Conservation (phyloP, 2,888 invertebrate genomes). For the Pyrgus malvae region DNA sequence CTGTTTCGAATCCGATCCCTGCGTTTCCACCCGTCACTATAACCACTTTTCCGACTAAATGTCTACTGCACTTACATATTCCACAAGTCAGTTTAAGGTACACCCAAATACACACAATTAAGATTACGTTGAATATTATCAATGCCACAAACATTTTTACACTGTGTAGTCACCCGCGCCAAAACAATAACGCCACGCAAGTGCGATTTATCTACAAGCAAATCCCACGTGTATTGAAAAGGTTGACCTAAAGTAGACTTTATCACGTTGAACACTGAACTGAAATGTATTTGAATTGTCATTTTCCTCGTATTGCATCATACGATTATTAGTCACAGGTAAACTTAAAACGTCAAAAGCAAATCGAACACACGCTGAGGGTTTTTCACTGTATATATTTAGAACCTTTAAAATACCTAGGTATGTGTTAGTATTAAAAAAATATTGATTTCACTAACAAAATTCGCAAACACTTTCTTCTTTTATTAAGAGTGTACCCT, state of each 20-base stretch:
- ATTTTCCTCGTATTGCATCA: too few species aligned
- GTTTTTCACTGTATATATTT: too few species aligned
- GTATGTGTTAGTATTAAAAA: too few species aligned
- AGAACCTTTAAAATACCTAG: too few species aligned
- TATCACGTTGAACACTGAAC: neutral
- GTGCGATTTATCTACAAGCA: neutral
- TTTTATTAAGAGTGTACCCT: too few species aligned
- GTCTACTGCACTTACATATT: slow-evolving; percentile 34
- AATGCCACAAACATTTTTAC: neutral
- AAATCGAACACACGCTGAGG: too few species aligned
- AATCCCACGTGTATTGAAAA: slow-evolving; percentile 3
- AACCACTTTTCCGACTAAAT: slow-evolving; percentile 86
- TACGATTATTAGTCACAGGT: too few species aligned
- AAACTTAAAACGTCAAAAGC: too few species aligned
- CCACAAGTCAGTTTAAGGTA: slow-evolving; percentile 30
- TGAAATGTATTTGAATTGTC: neutral
- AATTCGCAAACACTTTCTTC: too few species aligned
- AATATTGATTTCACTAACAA: too few species aligned
- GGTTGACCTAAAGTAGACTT: neutral
- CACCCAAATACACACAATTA: slow-evolving; percentile 19
- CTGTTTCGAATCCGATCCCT: slow-evolving; percentile 89
- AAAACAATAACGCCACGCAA: neutral
- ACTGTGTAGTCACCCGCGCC: neutral
- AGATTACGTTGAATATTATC: slow-evolving; percentile 3
- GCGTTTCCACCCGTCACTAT: slow-evolving; percentile 91